These are phyloP conservation scores for Argyra leucocephala DNA, from an alignment of 2,888 invertebrate genomes.

Conservation along the genomic window DNA sequence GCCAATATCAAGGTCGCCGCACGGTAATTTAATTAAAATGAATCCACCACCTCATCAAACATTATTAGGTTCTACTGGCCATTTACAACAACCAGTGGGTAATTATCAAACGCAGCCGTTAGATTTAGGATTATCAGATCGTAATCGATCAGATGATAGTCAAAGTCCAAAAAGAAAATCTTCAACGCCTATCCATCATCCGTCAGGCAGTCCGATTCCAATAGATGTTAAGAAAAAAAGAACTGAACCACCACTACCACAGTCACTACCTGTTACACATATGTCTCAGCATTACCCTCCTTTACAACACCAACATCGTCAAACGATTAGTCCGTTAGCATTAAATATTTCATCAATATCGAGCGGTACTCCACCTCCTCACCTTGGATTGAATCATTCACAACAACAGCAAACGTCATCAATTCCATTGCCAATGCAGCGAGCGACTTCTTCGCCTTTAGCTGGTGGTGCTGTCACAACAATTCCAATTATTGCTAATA, in stretches of 20 bases:
- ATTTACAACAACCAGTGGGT: slow-evolving; percentile 41
- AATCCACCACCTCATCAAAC: slow-evolving; percentile 34
- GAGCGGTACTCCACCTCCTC: slow-evolving; percentile 24
- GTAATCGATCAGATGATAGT: slow-evolving; percentile 29
- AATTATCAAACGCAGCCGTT: slow-evolving; percentile 67
- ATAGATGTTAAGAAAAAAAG: slow-evolving; percentile 57
- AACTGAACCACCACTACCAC: slow-evolving; percentile 44
- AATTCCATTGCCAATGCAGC: background rate
- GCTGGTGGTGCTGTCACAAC: slow-evolving; percentile 39
- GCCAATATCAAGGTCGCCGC: slow-evolving; percentile 36
- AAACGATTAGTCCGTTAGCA: slow-evolving; percentile 21
- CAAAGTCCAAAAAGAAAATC: slow-evolving; percentile 56
- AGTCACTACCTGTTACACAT: slow-evolving; percentile 1
- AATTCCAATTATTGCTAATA: slow-evolving; percentile 39
- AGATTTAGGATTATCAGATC: slow-evolving; percentile 59
- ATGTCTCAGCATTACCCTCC: background rate
- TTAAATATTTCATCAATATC: slow-evolving; percentile 21
- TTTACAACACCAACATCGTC: background rate
- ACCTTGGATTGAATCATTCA: slow-evolving; percentile 23
- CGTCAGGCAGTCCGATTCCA: slow-evolving; percentile 45
- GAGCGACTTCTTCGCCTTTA: slow-evolving; percentile 42
- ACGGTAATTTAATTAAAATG: slow-evolving; percentile 37
- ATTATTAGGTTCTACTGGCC: slow-evolving; percentile 21
- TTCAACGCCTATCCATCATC: slow-evolving; percentile 47
- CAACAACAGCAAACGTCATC: slow-evolving; percentile 1